Evolutionary conservation across 2,888 invertebrate species (phyloP).

Genomic region (Leistus spinibarbis): DNA sequence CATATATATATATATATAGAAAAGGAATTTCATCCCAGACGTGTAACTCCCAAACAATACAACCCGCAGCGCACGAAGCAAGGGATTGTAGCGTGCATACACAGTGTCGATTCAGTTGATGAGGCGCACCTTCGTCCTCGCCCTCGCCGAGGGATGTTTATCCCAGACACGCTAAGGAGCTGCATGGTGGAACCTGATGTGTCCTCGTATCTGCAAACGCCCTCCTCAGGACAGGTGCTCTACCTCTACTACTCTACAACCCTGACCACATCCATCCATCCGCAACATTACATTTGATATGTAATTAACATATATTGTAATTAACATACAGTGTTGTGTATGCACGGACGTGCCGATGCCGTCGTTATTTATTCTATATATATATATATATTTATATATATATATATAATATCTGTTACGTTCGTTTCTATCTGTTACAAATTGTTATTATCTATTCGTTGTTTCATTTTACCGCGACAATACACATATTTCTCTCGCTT

Average conservation of each 20-base stretch:
- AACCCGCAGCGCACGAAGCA: slow-evolving; percentile 9
- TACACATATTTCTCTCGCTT: too few relatives aligned
- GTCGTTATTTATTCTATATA: slow-evolving; percentile 5
- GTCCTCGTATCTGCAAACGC: slow-evolving; percentile 92
- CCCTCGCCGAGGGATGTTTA: slow-evolving; percentile 71
- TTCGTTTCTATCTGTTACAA: not conserved
- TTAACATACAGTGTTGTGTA: slow-evolving; percentile 59
- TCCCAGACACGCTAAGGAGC: slow-evolving; percentile 91
- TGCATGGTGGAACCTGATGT: slow-evolving; percentile 96
- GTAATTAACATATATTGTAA: slow-evolving; percentile 58
- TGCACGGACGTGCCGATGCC: slow-evolving; percentile 34
- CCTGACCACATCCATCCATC: slow-evolving; percentile 56
- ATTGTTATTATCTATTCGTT: too few relatives aligned
- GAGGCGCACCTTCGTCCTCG: slow-evolving; percentile 49
- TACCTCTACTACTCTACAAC: slow-evolving; percentile 44
- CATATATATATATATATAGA: too few relatives aligned
- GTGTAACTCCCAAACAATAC: slow-evolving; percentile 31
- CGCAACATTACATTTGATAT: slow-evolving; percentile 57
- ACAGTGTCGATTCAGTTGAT: slow-evolving; percentile 46
- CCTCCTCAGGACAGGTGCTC: slow-evolving; percentile 92
- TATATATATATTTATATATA: not conserved
- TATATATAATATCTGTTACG: not conserved
- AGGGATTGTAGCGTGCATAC: slow-evolving; percentile 15
- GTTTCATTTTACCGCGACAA: too few relatives aligned
- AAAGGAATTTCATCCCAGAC: not conserved